Conservation (phyloP, 2,888 invertebrate genomes). For the Cosmorhoe ocellata region DNA sequence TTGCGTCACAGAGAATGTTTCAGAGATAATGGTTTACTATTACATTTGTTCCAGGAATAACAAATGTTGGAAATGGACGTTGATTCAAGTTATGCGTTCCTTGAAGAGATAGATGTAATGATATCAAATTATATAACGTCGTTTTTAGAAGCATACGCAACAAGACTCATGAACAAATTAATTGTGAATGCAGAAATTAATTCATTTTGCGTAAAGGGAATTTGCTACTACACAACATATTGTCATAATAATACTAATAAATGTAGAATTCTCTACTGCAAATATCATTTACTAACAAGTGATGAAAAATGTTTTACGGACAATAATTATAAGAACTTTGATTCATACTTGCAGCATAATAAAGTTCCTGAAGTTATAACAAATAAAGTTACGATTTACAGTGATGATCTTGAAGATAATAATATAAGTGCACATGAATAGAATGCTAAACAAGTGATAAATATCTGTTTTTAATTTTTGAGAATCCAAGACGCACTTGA, state of each 20-base stretch:
- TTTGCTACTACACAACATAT: constrained; percentile 54
- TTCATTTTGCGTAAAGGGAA: constrained; percentile 51
- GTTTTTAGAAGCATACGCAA: constrained; percentile 49
- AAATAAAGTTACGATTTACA: constrained; percentile 18
- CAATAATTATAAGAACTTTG: constrained; percentile 27
- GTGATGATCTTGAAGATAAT: constrained; percentile 45
- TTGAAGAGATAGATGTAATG: constrained; percentile 23
- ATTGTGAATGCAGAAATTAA: constrained; percentile 48
- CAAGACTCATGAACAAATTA: constrained; percentile 50
- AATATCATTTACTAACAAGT: constrained; percentile 51
- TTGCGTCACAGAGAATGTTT: too few species aligned
- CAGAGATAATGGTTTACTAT: neutral
- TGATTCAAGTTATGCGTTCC: constrained; percentile 37
- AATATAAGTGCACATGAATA: constrained; percentile 43
- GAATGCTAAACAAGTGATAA: constrained; percentile 40
- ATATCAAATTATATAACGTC: constrained; percentile 44
- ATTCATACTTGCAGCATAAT: constrained; percentile 28
- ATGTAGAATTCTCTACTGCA: constrained; percentile 49
- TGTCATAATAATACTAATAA: constrained; percentile 39
- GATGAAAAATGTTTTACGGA: constrained; percentile 43
- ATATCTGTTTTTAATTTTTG: constrained; percentile 16
- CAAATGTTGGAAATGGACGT: constrained; percentile 14
- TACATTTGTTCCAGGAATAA: constrained; percentile 26
- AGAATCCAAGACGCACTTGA: neutral
- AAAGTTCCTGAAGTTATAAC: constrained; percentile 22